Base-by-base conservation (phyloP, 2,888 invertebrate species). In the Zele albiditarsus region DNA sequence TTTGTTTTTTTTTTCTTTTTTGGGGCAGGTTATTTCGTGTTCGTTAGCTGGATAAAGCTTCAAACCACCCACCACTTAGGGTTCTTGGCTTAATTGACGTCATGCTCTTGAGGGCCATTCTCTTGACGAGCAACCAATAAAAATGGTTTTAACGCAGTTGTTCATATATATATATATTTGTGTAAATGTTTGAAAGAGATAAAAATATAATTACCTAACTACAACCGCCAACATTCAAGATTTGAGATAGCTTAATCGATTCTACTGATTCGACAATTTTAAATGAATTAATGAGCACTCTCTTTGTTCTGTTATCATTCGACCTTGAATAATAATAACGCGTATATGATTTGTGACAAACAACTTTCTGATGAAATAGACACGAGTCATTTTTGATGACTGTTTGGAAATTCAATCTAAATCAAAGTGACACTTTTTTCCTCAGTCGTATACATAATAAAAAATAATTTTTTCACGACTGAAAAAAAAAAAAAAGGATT, bases 61-160 rank as follows among this genome's bases (percentile, higher is more conserved):
- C 2, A 71, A 66, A 78, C 77, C 78, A 80, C 80, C 80, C 78
- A 79, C 80, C 75, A 74, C 78, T 77, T 74, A 68, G 63, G 75
- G 67, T 63, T 72, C 75, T 72, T 53, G 53, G 42, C 78, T 79
- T 80, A 77, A 78, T 79, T 79, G 78, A 77, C 77, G 76, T 76
- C 73, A 76, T 73, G 73, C 76, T 68, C 77, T 62, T 60, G 73
- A 76, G 77, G 74, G 25, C 16, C 62, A 20, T 62, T 60, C 49
- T 27, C 46, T 60, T 62, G 42, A 71, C 60, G 28, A 28, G 60
- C 60, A 28, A 38, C 77, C 73, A 78, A 80, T 80, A 77, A 80
- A 78, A 80, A 77, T 71, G 76, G 27, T 76, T 46, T 80, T 74
- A 78, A 77, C 78, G 77, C 71, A 53, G 20, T 53, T 53, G 53